These are phyloP conservation scores for Limonius californicus DNA, from an alignment of 1,140 invertebrate genomes.

Conservation along the genomic window DNA sequence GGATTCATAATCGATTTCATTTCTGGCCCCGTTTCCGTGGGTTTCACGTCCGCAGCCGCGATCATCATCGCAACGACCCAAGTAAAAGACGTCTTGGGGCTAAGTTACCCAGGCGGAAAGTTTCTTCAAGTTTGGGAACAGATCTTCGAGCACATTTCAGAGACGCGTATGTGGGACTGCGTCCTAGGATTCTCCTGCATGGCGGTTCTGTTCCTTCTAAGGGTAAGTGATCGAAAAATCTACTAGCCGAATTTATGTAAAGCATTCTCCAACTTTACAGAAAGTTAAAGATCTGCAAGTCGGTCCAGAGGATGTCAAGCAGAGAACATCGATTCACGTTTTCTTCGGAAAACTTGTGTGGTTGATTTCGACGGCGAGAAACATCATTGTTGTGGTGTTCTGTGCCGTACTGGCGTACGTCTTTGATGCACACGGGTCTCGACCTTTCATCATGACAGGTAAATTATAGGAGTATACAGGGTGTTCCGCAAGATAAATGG, in stretches of 20 bases:
- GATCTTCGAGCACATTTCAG: slow-evolving; percentile 45
- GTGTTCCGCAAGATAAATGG: no score
- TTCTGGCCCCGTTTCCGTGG: slow-evolving; percentile 83
- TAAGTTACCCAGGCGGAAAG: slow-evolving; percentile 59
- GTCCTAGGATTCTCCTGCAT: slow-evolving; percentile 63
- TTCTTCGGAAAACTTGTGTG: slow-evolving; percentile 49
- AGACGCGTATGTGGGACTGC: slow-evolving; percentile 57
- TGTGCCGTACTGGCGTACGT: slow-evolving; percentile 65
- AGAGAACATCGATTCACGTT: slow-evolving; percentile 47
- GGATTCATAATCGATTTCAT: slow-evolving; percentile 92
- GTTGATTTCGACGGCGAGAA: slow-evolving; percentile 57
- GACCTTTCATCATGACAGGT: slow-evolving; percentile 64
- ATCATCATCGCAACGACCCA: slow-evolving; percentile 87
- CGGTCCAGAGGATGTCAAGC: slow-evolving; percentile 47
- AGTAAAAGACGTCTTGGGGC: slow-evolving; percentile 75
- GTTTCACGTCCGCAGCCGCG: slow-evolving; percentile 88
- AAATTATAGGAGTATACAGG: no score
- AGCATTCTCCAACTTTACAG: slow-evolving; percentile 49
- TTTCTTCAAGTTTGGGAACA: slow-evolving; percentile 55
- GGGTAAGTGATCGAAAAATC: slow-evolving; percentile 62
- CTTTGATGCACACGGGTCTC: slow-evolving; percentile 46
- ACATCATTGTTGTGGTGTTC: slow-evolving; percentile 72
- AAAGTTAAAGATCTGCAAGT: slow-evolving; percentile 68
- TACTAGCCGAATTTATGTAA: background rate
- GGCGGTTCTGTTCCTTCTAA: slow-evolving; percentile 58